A percentile compares a stretch with the other conserved stretches of the same genome.
Evolutionary conservation across 2,888 invertebrate species (phyloP).

Genomic region (Serrognathus titanus): DNA sequence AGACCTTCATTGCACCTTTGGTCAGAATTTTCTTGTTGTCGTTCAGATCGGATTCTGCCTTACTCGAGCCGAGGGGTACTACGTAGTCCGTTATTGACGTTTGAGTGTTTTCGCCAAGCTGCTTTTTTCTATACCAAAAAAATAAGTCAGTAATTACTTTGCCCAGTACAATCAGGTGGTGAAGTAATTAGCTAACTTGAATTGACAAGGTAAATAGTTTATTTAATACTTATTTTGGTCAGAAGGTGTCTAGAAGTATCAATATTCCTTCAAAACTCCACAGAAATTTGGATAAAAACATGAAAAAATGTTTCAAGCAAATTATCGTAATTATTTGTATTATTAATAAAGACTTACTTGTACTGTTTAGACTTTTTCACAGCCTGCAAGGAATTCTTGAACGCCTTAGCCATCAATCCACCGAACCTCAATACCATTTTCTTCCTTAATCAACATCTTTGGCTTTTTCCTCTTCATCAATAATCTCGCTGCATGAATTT

Average conservation of each 20-base stretch:
- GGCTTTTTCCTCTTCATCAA: conserved; percentile 17
- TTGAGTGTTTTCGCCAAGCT: conserved; percentile 20
- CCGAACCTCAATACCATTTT: conserved; percentile 27
- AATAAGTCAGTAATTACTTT: no score
- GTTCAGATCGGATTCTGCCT: conserved; percentile 25
- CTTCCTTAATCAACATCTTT: conserved; percentile 26
- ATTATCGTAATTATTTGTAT: no score
- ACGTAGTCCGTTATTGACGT: conserved; percentile 31
- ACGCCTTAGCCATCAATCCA: conserved; percentile 29
- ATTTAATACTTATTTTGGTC: no score
- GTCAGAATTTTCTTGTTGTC: conserved; percentile 61
- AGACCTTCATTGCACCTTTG: conserved; percentile 71
- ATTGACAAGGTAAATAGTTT: no score
- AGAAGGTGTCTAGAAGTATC: no score
- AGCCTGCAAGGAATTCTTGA: conserved; percentile 19
- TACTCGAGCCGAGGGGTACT: conserved; percentile 14
- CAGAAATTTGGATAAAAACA: no score
- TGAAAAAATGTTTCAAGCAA: no score
- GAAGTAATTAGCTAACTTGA: no score
- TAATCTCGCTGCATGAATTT: conserved; percentile 15
- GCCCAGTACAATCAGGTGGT: no score
- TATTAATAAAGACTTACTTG: conserved; percentile 8
- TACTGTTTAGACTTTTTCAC: conserved; percentile 8
- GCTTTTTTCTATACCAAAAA: conserved; percentile 6
- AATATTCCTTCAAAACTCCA: no score